These are phyloP conservation scores for Andrena trimmerana DNA, from an alignment of 2,888 invertebrate genomes.

Conservation along the genomic window DNA sequence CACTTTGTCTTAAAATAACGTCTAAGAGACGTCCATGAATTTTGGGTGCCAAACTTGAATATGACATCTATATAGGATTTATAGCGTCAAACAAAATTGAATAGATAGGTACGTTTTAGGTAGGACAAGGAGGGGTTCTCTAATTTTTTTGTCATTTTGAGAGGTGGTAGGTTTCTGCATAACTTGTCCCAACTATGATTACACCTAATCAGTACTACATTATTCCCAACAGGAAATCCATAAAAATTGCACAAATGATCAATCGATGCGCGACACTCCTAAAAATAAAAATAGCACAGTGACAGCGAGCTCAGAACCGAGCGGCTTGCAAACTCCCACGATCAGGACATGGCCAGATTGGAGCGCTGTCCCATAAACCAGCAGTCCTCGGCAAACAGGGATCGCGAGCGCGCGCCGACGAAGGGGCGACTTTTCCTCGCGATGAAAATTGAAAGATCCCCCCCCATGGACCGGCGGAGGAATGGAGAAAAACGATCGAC, in stretches of 20 bases:
- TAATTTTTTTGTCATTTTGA: too few relatives aligned
- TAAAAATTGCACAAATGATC: not conserved
- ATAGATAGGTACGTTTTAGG: too few relatives aligned
- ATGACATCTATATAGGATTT: too few relatives aligned
- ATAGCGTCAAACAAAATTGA: too few relatives aligned
- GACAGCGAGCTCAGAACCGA: not conserved
- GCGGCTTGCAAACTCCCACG: too few relatives aligned
- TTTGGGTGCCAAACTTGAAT: too few relatives aligned
- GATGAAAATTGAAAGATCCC: slow-evolving; percentile 12
- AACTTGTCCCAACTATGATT: too few relatives aligned
- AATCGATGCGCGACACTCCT: not conserved
- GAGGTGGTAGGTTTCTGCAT: too few relatives aligned
- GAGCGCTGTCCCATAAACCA: not conserved
- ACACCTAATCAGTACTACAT: too few relatives aligned
- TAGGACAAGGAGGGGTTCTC: too few relatives aligned
- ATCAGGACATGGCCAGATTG: not conserved
- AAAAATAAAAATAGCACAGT: not conserved
- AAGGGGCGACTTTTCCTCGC: not conserved
- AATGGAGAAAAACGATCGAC: slow-evolving; percentile 64
- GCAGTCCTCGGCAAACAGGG: not conserved
- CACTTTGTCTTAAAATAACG: too few relatives aligned
- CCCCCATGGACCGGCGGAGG: slow-evolving; percentile 18
- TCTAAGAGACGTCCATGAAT: too few relatives aligned
- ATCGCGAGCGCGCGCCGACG: not conserved
- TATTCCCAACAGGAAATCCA: not conserved